A percentile compares a stretch with the other conserved stretches of the same genome.
Conservation (phyloP, 2,113 vertebrate species). For the Columbina picui region DNA sequence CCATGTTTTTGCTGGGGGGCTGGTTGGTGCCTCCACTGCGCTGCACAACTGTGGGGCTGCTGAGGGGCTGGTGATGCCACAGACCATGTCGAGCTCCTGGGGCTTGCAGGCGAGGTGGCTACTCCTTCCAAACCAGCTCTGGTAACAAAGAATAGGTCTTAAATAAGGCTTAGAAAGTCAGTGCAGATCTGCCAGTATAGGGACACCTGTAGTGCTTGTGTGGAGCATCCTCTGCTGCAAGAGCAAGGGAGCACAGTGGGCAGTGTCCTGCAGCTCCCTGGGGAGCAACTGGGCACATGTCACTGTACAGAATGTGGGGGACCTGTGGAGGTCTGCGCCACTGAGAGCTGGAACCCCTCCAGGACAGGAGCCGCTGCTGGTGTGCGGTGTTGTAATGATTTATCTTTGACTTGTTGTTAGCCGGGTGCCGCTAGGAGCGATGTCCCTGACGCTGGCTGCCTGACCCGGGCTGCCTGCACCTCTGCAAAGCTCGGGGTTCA, state of each 20-base stretch:
- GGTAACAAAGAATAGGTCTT: not conserved
- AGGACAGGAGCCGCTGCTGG: too few species aligned
- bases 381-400: not conserved
- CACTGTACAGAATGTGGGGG: too few species aligned
- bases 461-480: fast-evolving
- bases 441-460: not conserved
- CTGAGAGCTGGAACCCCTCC: not conserved
- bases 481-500: fast-evolving
- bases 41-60: not conserved
- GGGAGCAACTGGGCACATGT: not conserved
- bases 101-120: not conserved
- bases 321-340: not conserved
- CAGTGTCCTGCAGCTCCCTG: not conserved
- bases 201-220: not conserved
- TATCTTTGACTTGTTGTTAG: too few species aligned
- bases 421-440: not conserved
- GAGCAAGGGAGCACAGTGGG: fast-evolving
- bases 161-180: not conserved
- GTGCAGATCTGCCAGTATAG: fast-evolving
- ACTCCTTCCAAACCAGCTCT: not conserved
- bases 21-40: fast-evolving
- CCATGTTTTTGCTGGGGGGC: not conserved
- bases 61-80: not conserved
- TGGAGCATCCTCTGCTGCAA: fast-evolving
- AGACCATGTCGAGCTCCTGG: fast-evolving